These are phyloP conservation scores for Euplexia lucipara DNA, from an alignment of 2,888 invertebrate species.

Conservation along the genomic window DNA sequence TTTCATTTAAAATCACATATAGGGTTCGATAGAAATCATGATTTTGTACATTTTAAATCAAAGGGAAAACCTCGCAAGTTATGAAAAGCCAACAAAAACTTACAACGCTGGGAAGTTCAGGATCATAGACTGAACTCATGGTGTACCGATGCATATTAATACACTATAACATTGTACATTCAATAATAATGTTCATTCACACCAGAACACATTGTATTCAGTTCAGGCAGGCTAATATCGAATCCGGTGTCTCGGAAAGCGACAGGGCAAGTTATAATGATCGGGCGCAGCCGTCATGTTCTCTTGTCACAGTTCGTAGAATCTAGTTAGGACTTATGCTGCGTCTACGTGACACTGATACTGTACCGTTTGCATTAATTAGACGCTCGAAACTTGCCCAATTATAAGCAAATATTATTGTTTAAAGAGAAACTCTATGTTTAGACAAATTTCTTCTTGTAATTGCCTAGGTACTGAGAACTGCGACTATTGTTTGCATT, in stretches of 20 bases:
- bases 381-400: constrained; percentile 35
- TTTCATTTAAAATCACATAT: no score
- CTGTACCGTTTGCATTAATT: constrained; percentile 29
- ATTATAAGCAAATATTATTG: constrained; percentile 33
- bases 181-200: constrained; percentile 16
- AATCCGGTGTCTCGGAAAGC: constrained; percentile 30
- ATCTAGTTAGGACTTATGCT: constrained; percentile 57
- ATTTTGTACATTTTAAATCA: no score
- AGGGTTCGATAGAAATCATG: no score
- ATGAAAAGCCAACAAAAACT: no score
- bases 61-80: no score
- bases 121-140: no score
- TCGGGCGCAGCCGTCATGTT: constrained; percentile 35
- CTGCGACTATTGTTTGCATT: not conserved
- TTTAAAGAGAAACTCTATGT: not conserved
- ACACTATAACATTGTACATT: not conserved
- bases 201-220: constrained; percentile 19
- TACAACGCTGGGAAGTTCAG: no score
- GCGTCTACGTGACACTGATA: constrained; percentile 44
- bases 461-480: not conserved
- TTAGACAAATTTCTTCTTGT: constrained; percentile 3
- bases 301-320: constrained; percentile 40
- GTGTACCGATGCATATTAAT: no score
- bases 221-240: constrained; percentile 33
- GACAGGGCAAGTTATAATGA: constrained; percentile 55